phyloP scores from a whole-genome alignment of 2,113 vertebrate genomes.

The Syrmaticus mikado region DNA sequence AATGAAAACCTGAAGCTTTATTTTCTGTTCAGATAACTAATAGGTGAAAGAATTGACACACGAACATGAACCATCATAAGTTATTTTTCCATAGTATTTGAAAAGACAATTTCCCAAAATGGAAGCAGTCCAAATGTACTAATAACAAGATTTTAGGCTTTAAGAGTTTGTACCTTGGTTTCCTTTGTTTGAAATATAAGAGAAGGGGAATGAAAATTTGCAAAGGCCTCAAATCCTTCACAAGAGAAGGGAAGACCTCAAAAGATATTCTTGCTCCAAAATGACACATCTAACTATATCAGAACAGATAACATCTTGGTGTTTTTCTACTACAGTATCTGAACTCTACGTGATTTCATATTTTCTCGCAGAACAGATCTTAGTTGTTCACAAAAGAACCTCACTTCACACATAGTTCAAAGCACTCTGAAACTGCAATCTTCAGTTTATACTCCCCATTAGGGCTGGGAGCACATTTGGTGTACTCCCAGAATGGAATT shows the following conservation, averaged over 20 bases:
- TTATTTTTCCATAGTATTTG: background rate
- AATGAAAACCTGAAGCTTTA: background rate
- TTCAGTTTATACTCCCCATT: background rate
- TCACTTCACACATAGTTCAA: background rate
- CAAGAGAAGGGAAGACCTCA: background rate
- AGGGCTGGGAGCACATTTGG: background rate
- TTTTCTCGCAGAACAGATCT: background rate
- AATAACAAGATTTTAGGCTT: background rate
- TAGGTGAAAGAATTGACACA: background rate
- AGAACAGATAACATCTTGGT: background rate
- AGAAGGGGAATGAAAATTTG: conserved; percentile 2
- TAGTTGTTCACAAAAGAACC: background rate
- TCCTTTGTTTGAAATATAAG: background rate
- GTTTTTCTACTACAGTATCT: background rate
- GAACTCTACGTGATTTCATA: background rate
- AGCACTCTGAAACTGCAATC: background rate
- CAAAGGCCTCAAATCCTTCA: background rate
- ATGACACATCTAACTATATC: background rate
- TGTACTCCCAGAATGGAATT: background rate
- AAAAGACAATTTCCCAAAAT: background rate
- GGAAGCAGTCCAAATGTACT: background rate
- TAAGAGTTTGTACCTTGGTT: background rate
- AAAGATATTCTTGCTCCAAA: background rate
- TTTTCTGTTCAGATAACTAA: background rate
- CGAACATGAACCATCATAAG: background rate